Percentiles rank a stretch among this genome's conserved stretches.
These are phyloP conservation scores for Nothobranchius kuhntae DNA, from an alignment of 2,113 vertebrate genomes.

Conservation along the genomic window DNA sequence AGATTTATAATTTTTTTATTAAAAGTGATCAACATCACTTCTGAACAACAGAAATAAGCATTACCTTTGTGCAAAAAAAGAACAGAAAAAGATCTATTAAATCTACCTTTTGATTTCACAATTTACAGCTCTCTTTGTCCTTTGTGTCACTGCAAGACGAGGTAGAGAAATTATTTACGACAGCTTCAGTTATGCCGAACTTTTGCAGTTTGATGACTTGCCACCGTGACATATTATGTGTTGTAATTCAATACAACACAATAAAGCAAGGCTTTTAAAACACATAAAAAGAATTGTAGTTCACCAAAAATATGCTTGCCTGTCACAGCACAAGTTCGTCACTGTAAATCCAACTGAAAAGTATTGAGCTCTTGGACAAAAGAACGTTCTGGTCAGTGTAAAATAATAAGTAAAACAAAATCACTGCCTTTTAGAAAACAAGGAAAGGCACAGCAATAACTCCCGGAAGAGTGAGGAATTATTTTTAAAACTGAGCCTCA, in stretches of 20 bases:
- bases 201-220: slow-evolving; percentile 27
- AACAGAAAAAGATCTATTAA: neutral
- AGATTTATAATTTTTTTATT: no score
- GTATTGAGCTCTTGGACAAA: slow-evolving; percentile 48
- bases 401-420: slow-evolving; percentile 38
- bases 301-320: slow-evolving; percentile 24
- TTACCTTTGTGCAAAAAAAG: slow-evolving; percentile 14
- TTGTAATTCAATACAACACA: slow-evolving; percentile 31
- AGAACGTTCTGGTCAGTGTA: slow-evolving; percentile 40
- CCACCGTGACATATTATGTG: slow-evolving; percentile 24
- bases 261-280: slow-evolving; percentile 27
- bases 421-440: slow-evolving; percentile 53
- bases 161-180: slow-evolving; percentile 1
- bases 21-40: no score
- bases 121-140: slow-evolving; percentile 8
- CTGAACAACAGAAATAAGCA: neutral
- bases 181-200: slow-evolving; percentile 2
- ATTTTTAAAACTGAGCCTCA: slow-evolving; percentile 58
- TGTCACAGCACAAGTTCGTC: slow-evolving; percentile 42
- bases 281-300: slow-evolving; percentile 8
- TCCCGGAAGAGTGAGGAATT: slow-evolving; percentile 44
- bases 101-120: neutral
- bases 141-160: neutral
- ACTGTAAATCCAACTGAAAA: slow-evolving; percentile 54
- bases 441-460: slow-evolving; percentile 45